Conservation (phyloP, 2,797 vertebrate species). For the Perodicticus potto region DNA sequence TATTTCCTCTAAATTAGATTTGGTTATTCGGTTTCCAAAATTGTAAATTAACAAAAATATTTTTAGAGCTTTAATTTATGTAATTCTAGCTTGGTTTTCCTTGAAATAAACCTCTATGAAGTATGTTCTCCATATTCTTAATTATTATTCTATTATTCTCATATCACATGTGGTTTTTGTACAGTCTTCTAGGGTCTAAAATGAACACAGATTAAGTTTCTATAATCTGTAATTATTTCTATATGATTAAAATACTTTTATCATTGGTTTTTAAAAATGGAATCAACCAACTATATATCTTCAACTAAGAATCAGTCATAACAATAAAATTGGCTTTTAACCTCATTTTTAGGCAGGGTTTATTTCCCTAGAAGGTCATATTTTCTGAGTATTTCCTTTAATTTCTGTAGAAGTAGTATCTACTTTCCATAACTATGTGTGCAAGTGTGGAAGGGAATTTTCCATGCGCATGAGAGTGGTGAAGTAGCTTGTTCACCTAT, state of each 20-base stretch:
- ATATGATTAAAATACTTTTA: constrained; percentile 39
- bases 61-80: constrained; percentile 60
- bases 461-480: not conserved
- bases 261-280: constrained; percentile 37
- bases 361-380: not conserved
- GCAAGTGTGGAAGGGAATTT: not conserved
- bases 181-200: not conserved
- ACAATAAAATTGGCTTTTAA: constrained; percentile 43
- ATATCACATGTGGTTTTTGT: constrained; percentile 68
- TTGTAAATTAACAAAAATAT: constrained; percentile 70
- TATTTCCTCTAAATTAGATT: constrained; percentile 72
- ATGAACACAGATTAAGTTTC: constrained; percentile 13
- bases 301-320: constrained; percentile 1
- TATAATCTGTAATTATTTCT: constrained; percentile 25
- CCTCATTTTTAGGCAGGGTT: not conserved
- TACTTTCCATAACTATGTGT: not conserved
- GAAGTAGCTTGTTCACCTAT: not conserved
- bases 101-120: constrained; percentile 29
- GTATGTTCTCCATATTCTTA: constrained; percentile 54
- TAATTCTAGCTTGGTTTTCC: constrained; percentile 65
- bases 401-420: constrained; percentile 6
- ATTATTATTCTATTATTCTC: constrained; percentile 64
- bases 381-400: not conserved
- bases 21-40: constrained; percentile 69
- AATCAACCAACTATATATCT: not conserved